Percentiles rank a stretch among this genome's conserved stretches.
Conservation (phyloP, 2,113 vertebrate species). For the Cinclus cinclus region DNA sequence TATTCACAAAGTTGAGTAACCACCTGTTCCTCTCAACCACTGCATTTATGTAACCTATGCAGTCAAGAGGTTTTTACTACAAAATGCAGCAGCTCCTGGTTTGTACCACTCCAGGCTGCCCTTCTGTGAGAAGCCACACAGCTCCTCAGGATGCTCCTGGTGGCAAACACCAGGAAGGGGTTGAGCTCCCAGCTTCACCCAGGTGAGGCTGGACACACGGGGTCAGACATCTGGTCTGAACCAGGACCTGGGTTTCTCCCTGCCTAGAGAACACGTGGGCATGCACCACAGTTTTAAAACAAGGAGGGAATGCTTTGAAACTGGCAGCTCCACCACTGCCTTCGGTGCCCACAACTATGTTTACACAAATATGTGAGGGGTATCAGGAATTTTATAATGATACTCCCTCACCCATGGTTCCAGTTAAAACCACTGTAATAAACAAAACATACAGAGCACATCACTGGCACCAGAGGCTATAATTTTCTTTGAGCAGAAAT, state of each 20-base stretch:
- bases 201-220: accelerated
- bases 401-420: slow-evolving; percentile 63
- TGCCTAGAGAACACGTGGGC: slow-evolving; percentile 10
- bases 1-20: background rate
- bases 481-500: slow-evolving; percentile 79
- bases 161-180: background rate
- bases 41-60: background rate
- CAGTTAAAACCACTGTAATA: slow-evolving; percentile 74
- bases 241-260: background rate
- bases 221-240: background rate
- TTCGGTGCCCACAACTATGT: slow-evolving; percentile 47
- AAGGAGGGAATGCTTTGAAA: slow-evolving; percentile 21
- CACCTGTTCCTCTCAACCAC: background rate
- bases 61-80: background rate
- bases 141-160: background rate
- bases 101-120: background rate
- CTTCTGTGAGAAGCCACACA: background rate
- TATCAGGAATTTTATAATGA: slow-evolving; percentile 77
- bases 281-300: background rate
- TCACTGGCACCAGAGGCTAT: slow-evolving; percentile 73
- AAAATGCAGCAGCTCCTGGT: background rate
- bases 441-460: slow-evolving; percentile 76
- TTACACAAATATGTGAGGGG: slow-evolving; percentile 62
- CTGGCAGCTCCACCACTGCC: background rate
- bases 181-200: background rate